Base-by-base conservation (phyloP, 2,888 invertebrate genomes). In the Serripes groenlandicus region DNA sequence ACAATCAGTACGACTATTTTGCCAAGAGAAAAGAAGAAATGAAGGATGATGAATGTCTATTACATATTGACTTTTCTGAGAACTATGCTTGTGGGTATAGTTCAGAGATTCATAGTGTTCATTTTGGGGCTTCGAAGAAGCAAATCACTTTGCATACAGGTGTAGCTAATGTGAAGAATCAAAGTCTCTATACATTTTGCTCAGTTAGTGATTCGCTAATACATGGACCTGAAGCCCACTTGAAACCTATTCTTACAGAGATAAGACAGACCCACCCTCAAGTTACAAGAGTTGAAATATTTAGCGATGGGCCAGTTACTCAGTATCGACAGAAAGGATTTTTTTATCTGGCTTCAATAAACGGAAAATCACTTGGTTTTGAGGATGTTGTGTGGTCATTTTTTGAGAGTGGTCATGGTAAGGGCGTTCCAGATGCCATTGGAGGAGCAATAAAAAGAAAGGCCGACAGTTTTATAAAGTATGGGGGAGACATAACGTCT, bases 281-380 rank as follows among this genome's bases (percentile, higher is more conserved):
- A 11, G 60, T 87, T 11, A 30, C 74, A 18, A 74, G 34, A 1
- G 18, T 90, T 0, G 75, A 85, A 58, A 70, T 90, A 21, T 88
- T 82, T 42, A 89, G 88, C 68, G 85, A 89, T 71, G 93, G 94
- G 21, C 94, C 94, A 3, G 86, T 89, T 0, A 92, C 91, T 2
- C 94, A 94, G 81, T 94, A 94, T 76, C 58, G 92, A 23, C 93
- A 94, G 77, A 94, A 94, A 88, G 86, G 83, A 0, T 94, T 94
- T 90, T 94, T 95, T 88, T 83, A 76, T 54, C 58, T 88, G n/a
- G 26, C 85, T 35, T 71, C 79, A 35, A 78, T 42, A 15, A 70
- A 66, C 18, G 76, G 80, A 0, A 81, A 77, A 37, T 72, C 82
- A 9, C 21, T 91, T 87, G 88, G 88, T 91, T 64, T 78, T 83